Base-by-base conservation (phyloP, 2,888 invertebrate species). In the Augochlorella aurata region DNA sequence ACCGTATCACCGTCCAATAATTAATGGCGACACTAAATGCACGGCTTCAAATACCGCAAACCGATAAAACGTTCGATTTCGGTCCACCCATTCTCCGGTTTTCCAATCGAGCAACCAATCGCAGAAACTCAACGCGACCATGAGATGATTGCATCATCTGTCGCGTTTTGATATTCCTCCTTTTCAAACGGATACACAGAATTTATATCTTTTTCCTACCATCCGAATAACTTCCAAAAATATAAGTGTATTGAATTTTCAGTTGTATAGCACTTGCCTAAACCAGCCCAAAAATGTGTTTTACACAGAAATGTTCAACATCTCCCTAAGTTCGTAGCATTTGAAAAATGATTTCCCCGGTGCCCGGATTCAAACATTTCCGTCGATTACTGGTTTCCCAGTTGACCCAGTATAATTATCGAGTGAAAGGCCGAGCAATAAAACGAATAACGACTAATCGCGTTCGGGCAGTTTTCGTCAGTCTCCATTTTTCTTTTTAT, bases 21-120 rank as follows among this genome's bases (percentile, higher is more conserved):
- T 72, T 72, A 61, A 58, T 24, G 58, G 10, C 49, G 72, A 61
- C 47, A 47, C 47, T 72, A 61, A 45, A 61, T 72, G 24, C 71
- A 66, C 44, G 24, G 29, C 58, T 61, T 61, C 58, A 61, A 61
- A 29, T 29, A 24, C 24, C 29, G 24, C 29, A 24, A 7, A 8
- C 29, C 5, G 24, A 16, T 58, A 16, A 24, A 58, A 29, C 58
- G 24, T 12, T 24, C 5, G 58, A 21, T 24, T 58, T 58, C 24
- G 58, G 24, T 58, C 58, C 24, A 24, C 58, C 7, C 58, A 58
- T 7, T 9, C 24, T 24, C 1, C 12, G 24, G 24, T 24, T 24
- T 16, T 50, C 24, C 24, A 8, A 61, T 29, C 8, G 7, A 29
- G 0, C 16, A 8, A 16, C 14, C 50, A 5, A 18, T 14, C 50